Base-by-base conservation (phyloP, 1,140 invertebrate species). In the Zaprionus camerounensis region DNA sequence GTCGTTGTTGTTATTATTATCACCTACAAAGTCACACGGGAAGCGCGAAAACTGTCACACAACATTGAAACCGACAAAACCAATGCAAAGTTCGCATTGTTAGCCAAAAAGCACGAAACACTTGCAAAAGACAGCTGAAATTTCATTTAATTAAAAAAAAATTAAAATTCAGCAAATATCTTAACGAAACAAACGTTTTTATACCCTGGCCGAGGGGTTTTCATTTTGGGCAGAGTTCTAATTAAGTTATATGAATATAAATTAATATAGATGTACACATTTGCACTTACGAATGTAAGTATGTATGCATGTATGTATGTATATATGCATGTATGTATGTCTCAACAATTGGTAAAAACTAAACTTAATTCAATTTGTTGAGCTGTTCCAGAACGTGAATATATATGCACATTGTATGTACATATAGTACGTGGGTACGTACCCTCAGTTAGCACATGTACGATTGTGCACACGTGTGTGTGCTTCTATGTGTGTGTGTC, bases 381-480 rank as follows among this genome's bases (percentile, higher is more conserved):
- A 87, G 83, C 80, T 85, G 68, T 90, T 90, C 58, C 69, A 71
- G 53, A 78, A 85, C 82, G 75, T 85, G 82, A 71, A 78, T 64
- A 36, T 66, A 46, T 56, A 24, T 65, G 17, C 34, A 38, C 15
- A 22, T 7, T 70, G 66, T 71, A 46, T 34, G 34, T 66, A 55
- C 9, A 34, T 34, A 34, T 0, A 71, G 15, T 31, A n/a, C 61
- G 51, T 31, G 28, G 28, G 28, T 72, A 44, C 15, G 28, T 72
- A 44, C 15, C 2, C 41, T 2, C 6, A 44, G 41, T 44, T n/a
- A 17, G 41, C n/a, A 20, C 41, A 46, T 17, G 41, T 11, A 20
- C 41, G n/a, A 46, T 7, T 17, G 2, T 17, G 17, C n/a, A 46
- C n/a, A 46, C 53, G 36, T 44, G 64, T 34, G 53, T 53, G 41